These are phyloP conservation scores for Junonia oenone DNA, from an alignment of 2,888 invertebrate species.

Conservation along the genomic window DNA sequence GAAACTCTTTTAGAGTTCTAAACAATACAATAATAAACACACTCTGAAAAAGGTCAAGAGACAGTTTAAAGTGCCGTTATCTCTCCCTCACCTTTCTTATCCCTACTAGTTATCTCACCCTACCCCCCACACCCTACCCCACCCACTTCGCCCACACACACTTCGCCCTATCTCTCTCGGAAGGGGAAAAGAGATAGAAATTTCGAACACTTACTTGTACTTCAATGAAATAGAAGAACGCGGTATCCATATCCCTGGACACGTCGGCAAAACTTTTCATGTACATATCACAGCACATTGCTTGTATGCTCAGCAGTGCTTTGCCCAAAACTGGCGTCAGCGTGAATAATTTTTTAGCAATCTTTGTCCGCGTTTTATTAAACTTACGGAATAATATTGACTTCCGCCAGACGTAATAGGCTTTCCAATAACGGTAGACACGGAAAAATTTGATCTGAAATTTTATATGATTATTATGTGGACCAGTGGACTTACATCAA, in stretches of 20 bases:
- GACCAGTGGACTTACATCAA: too few species aligned
- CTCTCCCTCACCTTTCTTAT: too few species aligned
- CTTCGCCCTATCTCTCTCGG: too few species aligned
- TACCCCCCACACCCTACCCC: too few species aligned
- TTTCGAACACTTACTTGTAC: conserved; percentile 72
- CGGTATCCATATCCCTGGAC: conserved; percentile 63
- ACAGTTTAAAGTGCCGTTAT: too few species aligned
- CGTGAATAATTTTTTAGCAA: conserved; percentile 86
- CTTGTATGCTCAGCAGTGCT: conserved; percentile 85
- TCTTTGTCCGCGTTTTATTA: conserved; percentile 72
- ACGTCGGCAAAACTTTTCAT: conserved; percentile 82
- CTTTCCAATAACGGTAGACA: conserved; percentile 86
- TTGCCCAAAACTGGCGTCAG: conserved; percentile 85
- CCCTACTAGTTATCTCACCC: too few species aligned
- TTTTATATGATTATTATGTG: too few species aligned
- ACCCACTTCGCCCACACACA: too few species aligned
- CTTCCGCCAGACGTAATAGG: conserved; percentile 89
- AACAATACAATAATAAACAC: too few species aligned
- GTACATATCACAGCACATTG: conserved; percentile 83
- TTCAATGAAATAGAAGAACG: conserved; percentile 85
- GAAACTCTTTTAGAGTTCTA: too few species aligned
- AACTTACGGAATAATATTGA: conserved; percentile 85
- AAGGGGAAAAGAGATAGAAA: too few species aligned
- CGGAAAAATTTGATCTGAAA: conserved; percentile 83
- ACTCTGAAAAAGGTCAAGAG: too few species aligned